Percentiles rank a stretch among this genome's conserved stretches.
These are phyloP conservation scores for Probosciger aterrimus DNA, from an alignment of 2,113 vertebrate species.

Conservation along the genomic window DNA sequence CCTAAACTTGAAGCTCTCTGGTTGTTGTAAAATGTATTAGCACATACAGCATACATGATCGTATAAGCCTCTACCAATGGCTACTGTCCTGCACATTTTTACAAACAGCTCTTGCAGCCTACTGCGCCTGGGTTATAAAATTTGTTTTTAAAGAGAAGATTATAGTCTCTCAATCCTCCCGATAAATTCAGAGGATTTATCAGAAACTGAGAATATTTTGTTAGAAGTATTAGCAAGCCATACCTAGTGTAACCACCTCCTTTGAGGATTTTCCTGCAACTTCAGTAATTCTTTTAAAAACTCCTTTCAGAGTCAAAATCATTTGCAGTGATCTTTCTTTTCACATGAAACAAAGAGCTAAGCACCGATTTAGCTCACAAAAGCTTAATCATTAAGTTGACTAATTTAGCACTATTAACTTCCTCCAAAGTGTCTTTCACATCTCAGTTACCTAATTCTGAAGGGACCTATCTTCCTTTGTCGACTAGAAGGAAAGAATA, in stretches of 20 bases:
- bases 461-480: not conserved
- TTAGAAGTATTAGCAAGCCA: not conserved
- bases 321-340: not conserved
- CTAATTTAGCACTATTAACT: slow-evolving; percentile 1
- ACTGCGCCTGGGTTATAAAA: not conserved
- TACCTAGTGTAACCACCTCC: not conserved
- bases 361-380: not conserved
- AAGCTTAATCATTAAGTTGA: slow-evolving; percentile 19
- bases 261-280: not conserved
- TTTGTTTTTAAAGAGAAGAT: not conserved
- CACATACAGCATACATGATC: not conserved
- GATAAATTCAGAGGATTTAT: not conserved
- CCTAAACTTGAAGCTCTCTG: not conserved
- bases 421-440: not conserved
- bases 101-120: not conserved
- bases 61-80: not conserved
- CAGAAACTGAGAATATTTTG: not conserved
- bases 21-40: not conserved
- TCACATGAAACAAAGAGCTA: not conserved
- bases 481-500: not conserved
- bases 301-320: not conserved
- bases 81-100: not conserved
- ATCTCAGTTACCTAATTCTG: not conserved
- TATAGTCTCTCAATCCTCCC: not conserved
- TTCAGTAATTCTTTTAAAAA: slow-evolving; percentile 20